phyloP scores from a whole-genome alignment of 30 jellyfish, hydroid and myxozoan species.

The Morbakka virulenta region DNA sequence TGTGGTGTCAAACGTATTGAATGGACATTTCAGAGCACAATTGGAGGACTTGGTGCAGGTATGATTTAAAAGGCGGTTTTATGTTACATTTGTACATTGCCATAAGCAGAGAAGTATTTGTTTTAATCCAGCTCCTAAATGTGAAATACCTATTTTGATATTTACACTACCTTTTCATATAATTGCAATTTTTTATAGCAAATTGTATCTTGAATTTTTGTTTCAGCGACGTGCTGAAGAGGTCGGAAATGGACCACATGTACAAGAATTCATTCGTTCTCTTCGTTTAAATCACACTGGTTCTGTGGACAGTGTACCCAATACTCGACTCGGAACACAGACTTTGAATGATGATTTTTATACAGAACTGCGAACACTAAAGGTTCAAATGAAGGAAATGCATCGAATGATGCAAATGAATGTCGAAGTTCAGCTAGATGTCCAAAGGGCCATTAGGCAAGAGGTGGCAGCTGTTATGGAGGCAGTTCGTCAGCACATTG shows the following conservation, averaged over 20 bases:
- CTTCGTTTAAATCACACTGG: too few relatives aligned
- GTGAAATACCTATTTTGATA: not conserved
- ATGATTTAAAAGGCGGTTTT: not conserved
- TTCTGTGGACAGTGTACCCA: not conserved
- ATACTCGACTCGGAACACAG: not conserved
- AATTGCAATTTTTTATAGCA: not conserved
- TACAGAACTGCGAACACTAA: conserved; percentile 39
- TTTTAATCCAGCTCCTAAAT: too few relatives aligned
- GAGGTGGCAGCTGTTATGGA: conserved; percentile 83
- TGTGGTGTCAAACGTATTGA: conserved; percentile 75
- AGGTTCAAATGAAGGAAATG: conserved; percentile 72
- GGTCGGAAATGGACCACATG: conserved; percentile 75
- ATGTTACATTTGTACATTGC: not conserved
- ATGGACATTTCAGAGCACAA: conserved; percentile 58
- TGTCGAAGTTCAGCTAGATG: conserved; percentile 78
- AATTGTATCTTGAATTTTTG: not conserved
- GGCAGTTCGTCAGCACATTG: conserved; percentile 69
- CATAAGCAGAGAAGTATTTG: not conserved
- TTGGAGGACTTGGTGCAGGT: conserved; percentile 78
- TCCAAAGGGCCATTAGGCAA: conserved; percentile 86
- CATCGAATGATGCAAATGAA: conserved; percentile 66
- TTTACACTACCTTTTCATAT: not conserved
- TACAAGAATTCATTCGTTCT: conserved; percentile 60
- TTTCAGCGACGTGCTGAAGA: conserved; percentile 49
- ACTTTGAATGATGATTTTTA: not conserved